Evolutionary conservation across 1,140 invertebrate genomes (phyloP).

Genomic region (Aphis gossypii): DNA sequence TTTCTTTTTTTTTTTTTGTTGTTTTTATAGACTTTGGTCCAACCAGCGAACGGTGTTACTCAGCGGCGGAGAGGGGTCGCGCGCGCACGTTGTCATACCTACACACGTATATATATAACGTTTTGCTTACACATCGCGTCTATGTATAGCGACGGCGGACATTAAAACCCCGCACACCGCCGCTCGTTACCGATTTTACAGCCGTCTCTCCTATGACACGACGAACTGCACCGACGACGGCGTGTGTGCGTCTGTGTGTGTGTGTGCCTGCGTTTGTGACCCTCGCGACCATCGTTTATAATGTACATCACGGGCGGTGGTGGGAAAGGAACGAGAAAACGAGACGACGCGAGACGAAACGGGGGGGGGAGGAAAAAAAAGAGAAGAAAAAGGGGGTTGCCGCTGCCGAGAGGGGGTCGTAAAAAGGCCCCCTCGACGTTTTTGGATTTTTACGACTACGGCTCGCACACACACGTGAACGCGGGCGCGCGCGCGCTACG

Average conservation of each 20-base stretch:
- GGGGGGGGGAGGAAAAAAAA: background rate
- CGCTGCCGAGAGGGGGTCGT: slow-evolving; percentile 52
- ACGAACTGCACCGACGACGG: background rate
- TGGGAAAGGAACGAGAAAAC: background rate
- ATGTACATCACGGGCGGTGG: background rate
- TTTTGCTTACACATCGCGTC: background rate
- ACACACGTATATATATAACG: background rate
- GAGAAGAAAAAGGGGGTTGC: slow-evolving; percentile 45
- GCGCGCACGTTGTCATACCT: background rate
- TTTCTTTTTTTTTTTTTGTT: background rate
- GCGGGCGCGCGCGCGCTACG: background rate
- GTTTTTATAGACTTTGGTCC: slow-evolving; percentile 28
- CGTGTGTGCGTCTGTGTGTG: background rate
- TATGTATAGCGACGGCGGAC: slow-evolving; percentile 5
- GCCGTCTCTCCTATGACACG: slow-evolving; percentile 44
- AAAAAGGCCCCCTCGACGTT: slow-evolving; percentile 57
- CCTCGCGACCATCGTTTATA: background rate
- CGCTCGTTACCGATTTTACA: slow-evolving; percentile 32
- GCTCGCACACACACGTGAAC: background rate
- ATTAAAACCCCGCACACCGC: slow-evolving; percentile 41
- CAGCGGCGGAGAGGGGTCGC: background rate
- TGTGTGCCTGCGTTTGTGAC: background rate
- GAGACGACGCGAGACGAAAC: background rate
- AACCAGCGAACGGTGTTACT: background rate
- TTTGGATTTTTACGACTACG: slow-evolving; percentile 34